Evolutionary conservation across 2,888 invertebrate genomes (phyloP), one percentile per base, ranked within the genome.

Genomic region (Muschampia plurimacula): DNA sequence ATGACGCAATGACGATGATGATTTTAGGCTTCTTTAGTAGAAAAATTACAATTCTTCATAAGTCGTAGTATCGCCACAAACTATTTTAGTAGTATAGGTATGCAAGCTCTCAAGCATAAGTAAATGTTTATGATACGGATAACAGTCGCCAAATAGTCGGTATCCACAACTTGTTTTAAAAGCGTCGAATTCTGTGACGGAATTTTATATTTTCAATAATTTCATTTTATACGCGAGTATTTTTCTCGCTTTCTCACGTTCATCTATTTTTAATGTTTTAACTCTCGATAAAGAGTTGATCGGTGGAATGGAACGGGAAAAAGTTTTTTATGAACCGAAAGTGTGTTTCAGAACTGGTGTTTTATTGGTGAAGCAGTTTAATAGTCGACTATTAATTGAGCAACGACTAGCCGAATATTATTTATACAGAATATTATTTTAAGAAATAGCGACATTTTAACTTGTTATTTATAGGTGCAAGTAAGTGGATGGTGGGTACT

Each of bases 191-290:
- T 36, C 7, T 52, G n/a, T 66, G 32, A 65, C 13, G 52, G 52
- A 52, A 15, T 66, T 65, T 65, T 65, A 49, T 66, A 36, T 66
- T 66, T 66, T 66, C 66, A 49, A 66, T 49, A 32, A 65, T 12
- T 49, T 49, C 32, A 49, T 62, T 69, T 67, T 57, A 41, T 32
- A 49, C 39, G 6, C n/a, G 22, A 28, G 9, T 52, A 22, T 69
- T 49, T 69, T 62, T 39, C 12, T 2, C 60, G 49, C 32, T 62
- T 62, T 69, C 62, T 69, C 52, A 39, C 60, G 22, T 28, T 41
- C 62, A 49, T 62, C 57, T 59, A 59, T 62, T 62, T 66, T 69
- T 62, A 62, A 69, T 44, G 36, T 62, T 62, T 62, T 62, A 62
- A 62, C 49, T 49, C 39, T 62, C 62, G 52, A 62, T 62, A 52